Percentiles rank a stretch among this genome's conserved stretches.
Conservation (phyloP, 2,888 invertebrate species). For the Chironomus riparius region DNA sequence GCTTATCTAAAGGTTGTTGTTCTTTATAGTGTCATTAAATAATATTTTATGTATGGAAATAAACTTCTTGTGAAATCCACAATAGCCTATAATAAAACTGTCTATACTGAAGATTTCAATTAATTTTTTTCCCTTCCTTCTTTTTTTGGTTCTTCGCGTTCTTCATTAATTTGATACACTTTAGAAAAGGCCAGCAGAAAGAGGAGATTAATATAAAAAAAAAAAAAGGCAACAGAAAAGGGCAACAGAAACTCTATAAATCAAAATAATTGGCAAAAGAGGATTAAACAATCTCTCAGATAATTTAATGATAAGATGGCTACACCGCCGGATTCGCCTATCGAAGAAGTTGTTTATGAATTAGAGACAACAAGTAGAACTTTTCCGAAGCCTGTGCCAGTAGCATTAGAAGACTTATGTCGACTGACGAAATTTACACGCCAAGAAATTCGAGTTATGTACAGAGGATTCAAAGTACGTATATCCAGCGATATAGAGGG, state of each 20-base stretch:
- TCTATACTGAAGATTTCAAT: too few species aligned
- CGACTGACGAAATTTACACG: constrained; percentile 90
- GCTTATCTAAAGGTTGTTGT: too few species aligned
- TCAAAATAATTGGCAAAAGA: constrained; percentile 17
- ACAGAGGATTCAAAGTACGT: constrained; percentile 77
- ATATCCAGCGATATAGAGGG: constrained; percentile 50
- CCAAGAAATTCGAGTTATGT: constrained; percentile 94
- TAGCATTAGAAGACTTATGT: constrained; percentile 82
- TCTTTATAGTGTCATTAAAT: too few species aligned
- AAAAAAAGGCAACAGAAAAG: not conserved
- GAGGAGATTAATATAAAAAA: not conserved
- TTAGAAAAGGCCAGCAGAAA: not conserved
- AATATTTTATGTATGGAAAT: too few species aligned
- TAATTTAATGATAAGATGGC: constrained; percentile 49
- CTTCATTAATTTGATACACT: too few species aligned
- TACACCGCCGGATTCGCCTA: constrained; percentile 77
- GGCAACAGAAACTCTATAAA: not conserved
- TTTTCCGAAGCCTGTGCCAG: constrained; percentile 67
- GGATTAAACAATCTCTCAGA: not conserved
- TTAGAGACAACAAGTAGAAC: constrained; percentile 65
- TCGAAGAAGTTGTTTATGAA: constrained; percentile 79
- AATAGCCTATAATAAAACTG: too few species aligned
- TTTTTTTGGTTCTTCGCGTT: too few species aligned
- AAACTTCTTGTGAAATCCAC: too few species aligned
- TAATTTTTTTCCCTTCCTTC: too few species aligned